phyloP scores from a whole-genome alignment of 2,113 vertebrate genomes.

The Corythornis cristatus region DNA sequence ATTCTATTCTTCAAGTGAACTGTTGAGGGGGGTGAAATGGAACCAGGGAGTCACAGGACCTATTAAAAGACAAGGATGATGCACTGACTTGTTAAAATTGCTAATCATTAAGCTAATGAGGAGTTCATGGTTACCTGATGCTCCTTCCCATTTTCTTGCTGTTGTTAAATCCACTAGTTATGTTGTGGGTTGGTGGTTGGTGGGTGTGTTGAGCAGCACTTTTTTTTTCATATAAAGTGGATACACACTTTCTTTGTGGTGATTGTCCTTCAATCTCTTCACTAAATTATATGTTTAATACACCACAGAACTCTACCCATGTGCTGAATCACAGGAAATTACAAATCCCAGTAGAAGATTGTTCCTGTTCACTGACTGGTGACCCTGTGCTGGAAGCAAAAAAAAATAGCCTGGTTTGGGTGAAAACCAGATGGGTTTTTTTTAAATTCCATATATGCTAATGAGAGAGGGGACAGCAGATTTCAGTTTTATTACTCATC shows the following conservation, averaged over 20 bases:
- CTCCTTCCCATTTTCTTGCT: neutral
- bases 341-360: neutral
- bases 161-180: neutral
- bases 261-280: neutral
- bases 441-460: neutral
- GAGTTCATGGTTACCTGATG: neutral
- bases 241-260: neutral
- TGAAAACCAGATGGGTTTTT: no score
- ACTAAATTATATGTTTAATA: neutral
- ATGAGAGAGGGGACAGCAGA: neutral
- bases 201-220: no score
- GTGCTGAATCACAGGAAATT: neutral
- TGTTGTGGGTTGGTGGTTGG: neutral
- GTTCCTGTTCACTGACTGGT: constrained; percentile 19
- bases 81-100: neutral
- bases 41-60: neutral
- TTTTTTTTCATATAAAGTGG: neutral
- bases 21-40: neutral
- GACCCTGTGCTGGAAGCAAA: neutral
- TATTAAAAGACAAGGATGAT: neutral
- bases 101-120: neutral
- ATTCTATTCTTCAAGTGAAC: neutral
- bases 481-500: neutral
- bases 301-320: neutral
- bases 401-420: no score